These are phyloP conservation scores for Brachyistius frenatus DNA, from an alignment of 2,113 vertebrate genomes.

Conservation along the genomic window DNA sequence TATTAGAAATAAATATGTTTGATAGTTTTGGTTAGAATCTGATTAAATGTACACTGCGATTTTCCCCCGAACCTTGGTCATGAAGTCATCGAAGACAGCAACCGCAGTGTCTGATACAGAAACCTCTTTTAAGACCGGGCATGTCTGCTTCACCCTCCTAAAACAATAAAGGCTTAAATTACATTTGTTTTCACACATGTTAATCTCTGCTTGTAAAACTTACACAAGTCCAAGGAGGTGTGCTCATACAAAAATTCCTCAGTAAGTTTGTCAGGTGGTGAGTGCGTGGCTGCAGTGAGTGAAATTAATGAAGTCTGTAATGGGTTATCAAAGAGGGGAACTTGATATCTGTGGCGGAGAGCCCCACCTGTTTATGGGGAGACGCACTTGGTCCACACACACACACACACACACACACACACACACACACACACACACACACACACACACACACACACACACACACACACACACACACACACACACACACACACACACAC, in stretches of 20 bases:
- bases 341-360: slow-evolving; percentile 75
- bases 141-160: slow-evolving; percentile 56
- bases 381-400: slow-evolving; percentile 45
- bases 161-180: slow-evolving; percentile 76
- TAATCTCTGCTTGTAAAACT: slow-evolving; percentile 80
- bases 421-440: too few species aligned
- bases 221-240: slow-evolving; percentile 72
- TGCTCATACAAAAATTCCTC: slow-evolving; percentile 76
- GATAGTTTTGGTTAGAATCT: not conserved
- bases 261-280: slow-evolving; percentile 65
- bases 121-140: slow-evolving; percentile 46
- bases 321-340: slow-evolving; percentile 83
- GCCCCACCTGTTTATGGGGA: slow-evolving; percentile 79
- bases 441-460: slow-evolving; percentile 14
- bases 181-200: slow-evolving; percentile 83
- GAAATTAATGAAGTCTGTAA: slow-evolving; percentile 84
- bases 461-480: not conserved
- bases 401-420: not conserved
- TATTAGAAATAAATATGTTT: not conserved
- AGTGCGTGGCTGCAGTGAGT: slow-evolving; percentile 70
- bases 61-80: not conserved
- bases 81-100: slow-evolving; percentile 5
- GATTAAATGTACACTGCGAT: not conserved
- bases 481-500: not conserved
- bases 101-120: slow-evolving; percentile 1